phyloP scores from a whole-genome alignment of 37 sponge, comb jelly and placozoan genomes.

The Mnemiopsis leidyi region DNA sequence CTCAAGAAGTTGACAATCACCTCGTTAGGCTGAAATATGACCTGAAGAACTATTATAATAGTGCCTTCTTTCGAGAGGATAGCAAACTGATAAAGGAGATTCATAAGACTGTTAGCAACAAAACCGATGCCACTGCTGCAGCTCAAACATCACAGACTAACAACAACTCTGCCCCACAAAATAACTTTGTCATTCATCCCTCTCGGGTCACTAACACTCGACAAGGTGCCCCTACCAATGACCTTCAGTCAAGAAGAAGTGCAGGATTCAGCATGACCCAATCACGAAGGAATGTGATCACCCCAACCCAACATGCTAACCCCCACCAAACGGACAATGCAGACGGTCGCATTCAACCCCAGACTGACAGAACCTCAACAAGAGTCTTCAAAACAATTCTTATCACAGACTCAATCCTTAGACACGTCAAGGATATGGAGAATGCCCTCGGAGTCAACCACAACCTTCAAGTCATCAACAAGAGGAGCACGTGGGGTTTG shows the following conservation, averaged over 20 bases:
- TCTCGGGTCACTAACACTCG: too few relatives aligned
- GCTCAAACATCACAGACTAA: neutral
- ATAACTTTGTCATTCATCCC: too few relatives aligned
- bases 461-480: neutral
- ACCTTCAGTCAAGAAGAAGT: neutral
- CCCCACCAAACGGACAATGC: neutral
- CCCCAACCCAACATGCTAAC: neutral
- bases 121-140: neutral
- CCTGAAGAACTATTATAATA: conserved; percentile 19
- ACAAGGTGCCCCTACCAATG: neutral
- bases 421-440: neutral
- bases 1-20: neutral
- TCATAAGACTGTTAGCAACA: neutral
- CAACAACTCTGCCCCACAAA: neutral
- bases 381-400: neutral
- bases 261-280: neutral
- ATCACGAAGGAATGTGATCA: neutral
- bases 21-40: neutral
- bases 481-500: neutral
- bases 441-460: neutral
- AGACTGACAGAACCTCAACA: neutral
- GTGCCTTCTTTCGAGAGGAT: neutral
- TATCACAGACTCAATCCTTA: neutral
- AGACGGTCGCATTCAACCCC: neutral
- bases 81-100: conserved; percentile 7